phyloP scores from a whole-genome alignment of 92 coral and sea anemone species.

The Micromussa lordhowensis region DNA sequence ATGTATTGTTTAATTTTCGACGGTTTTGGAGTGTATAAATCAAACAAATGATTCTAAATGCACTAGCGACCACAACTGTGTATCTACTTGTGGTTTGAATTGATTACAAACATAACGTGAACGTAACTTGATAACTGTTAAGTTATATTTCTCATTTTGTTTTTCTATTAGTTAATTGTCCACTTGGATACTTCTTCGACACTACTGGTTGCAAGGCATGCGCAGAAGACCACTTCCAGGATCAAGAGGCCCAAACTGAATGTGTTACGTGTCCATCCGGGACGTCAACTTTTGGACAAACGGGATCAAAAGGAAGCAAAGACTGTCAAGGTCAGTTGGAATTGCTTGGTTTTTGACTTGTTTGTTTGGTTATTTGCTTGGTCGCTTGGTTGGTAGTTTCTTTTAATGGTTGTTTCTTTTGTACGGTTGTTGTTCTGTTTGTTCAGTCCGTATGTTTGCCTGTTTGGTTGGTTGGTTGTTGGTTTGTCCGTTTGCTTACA shows the following conservation, averaged over 20 bases:
- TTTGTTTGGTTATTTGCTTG: no score
- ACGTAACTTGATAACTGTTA: no score
- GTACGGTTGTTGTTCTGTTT: no score
- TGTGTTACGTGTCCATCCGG: slow-evolving; percentile 37
- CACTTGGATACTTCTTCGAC: slow-evolving; percentile 59
- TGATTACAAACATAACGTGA: no score
- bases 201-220: slow-evolving; percentile 58
- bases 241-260: slow-evolving; percentile 49
- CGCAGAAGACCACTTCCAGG: slow-evolving; percentile 67
- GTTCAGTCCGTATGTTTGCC: no score
- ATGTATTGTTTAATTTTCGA: no score
- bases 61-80: no score
- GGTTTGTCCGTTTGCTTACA: no score
- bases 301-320: slow-evolving; percentile 14
- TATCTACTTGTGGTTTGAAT: no score
- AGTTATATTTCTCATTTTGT: not conserved
- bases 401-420: not conserved
- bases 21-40: no score
- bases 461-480: no score
- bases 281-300: slow-evolving; percentile 35
- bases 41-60: no score
- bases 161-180: slow-evolving; percentile 57
- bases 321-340: slow-evolving; percentile 23
- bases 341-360: not conserved
- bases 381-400: not conserved